These are phyloP conservation scores for Hirundichthys speculiger DNA, from an alignment of 2,113 vertebrate species.

Conservation along the genomic window DNA sequence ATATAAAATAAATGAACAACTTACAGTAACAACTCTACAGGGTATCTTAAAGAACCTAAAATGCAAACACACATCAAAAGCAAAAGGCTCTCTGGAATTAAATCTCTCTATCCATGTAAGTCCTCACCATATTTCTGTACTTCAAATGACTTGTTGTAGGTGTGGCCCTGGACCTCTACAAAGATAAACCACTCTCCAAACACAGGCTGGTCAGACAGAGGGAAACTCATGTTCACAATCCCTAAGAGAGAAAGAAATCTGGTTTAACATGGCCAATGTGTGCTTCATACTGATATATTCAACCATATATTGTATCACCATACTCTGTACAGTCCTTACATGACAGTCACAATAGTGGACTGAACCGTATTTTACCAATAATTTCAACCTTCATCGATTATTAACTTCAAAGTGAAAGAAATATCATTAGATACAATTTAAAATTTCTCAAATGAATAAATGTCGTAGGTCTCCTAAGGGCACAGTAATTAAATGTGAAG, in stretches of 20 bases:
- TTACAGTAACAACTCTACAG: too few species aligned
- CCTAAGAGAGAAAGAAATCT: conserved; percentile 75
- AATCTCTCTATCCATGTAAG: too few species aligned
- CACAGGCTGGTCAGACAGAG: conserved; percentile 92
- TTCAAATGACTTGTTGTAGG: conserved; percentile 92
- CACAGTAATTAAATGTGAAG: not conserved
- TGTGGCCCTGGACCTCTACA: conserved; percentile 88
- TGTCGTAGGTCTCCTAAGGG: not conserved
- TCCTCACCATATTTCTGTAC: conserved; percentile 94
- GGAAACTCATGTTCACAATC: conserved; percentile 90
- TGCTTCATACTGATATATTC: not conserved
- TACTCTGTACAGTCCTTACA: not conserved
- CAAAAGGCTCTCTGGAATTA: too few species aligned
- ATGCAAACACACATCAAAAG: too few species aligned
- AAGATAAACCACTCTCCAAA: conserved; percentile 93
- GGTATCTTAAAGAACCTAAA: too few species aligned
- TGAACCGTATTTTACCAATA: not conserved
- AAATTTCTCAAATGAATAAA: not conserved
- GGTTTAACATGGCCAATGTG: not conserved
- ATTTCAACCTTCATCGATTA: too few species aligned
- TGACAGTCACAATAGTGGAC: not conserved
- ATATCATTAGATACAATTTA: not conserved
- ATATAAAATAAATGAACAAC: too few species aligned
- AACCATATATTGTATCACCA: not conserved
- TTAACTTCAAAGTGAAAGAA: not conserved